Evolutionary conservation across 2,113 vertebrate genomes (phyloP).

Genomic region (Hydropotes inermis): DNA sequence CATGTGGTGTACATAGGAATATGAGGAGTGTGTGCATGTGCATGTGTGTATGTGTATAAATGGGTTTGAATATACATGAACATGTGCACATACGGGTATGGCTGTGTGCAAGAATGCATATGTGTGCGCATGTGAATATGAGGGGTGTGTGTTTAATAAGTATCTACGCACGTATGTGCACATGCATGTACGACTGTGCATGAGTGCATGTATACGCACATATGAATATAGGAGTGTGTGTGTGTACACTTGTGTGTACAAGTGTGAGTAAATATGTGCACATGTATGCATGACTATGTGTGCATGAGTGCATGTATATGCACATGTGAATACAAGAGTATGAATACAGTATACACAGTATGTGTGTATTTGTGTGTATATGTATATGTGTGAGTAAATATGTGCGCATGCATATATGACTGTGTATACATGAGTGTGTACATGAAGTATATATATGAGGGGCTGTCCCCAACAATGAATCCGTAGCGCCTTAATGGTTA

Average conservation of each 20-base stretch:
- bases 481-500: not conserved
- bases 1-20: not conserved
- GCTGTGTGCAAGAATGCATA: not conserved
- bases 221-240: fast-evolving
- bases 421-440: not conserved
- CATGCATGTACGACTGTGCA: not conserved
- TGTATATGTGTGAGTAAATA: fast-evolving
- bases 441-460: fast-evolving
- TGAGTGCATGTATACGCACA: not conserved
- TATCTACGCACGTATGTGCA: fast-evolving
- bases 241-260: fast-evolving
- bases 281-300: fast-evolving
- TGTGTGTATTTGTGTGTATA: fast-evolving
- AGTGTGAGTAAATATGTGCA: fast-evolving
- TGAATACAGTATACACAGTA: no score
- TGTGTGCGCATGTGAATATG: not conserved
- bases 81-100: fast-evolving
- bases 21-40: not conserved
- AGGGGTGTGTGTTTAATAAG: not conserved
- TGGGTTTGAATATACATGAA: not conserved
- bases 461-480: not conserved
- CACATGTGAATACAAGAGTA: no score
- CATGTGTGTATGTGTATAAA: not conserved
- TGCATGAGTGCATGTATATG: fast-evolving
- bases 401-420: fast-evolving